Evolutionary conservation across 2,113 vertebrate genomes (phyloP).

Genomic region (Leucoraja erinaceus): DNA sequence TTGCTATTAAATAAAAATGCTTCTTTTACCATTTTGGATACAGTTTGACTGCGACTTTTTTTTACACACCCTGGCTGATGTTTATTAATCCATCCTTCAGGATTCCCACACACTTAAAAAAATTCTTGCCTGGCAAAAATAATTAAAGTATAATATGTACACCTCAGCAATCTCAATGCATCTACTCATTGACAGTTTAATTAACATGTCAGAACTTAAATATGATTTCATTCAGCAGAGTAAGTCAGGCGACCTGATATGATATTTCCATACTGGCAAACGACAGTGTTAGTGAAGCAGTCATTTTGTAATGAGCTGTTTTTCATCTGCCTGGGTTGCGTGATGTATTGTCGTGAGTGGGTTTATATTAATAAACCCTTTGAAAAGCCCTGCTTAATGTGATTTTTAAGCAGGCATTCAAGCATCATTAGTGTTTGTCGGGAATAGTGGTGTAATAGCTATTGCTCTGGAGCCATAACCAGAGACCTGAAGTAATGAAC

Average conservation of each 20-base stretch:
- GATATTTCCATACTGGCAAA: background rate
- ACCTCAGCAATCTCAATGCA: background rate
- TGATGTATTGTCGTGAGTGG: background rate
- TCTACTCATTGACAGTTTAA: conserved; percentile 27
- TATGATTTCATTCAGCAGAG: conserved; percentile 28
- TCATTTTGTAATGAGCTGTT: background rate
- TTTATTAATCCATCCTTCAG: background rate
- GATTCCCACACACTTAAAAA: background rate
- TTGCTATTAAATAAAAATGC: too few relatives aligned
- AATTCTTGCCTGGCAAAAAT: background rate
- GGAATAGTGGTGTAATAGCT: too few relatives aligned
- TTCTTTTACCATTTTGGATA: too few relatives aligned
- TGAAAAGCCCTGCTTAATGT: background rate
- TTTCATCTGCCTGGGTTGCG: background rate
- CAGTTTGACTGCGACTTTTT: background rate
- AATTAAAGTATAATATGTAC: background rate
- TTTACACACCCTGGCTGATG: too few relatives aligned
- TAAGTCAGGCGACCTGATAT: background rate
- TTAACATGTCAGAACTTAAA: conserved; percentile 21
- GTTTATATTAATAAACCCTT: background rate
- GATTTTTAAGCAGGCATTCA: background rate
- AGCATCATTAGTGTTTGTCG: too few relatives aligned
- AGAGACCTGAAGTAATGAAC: too few relatives aligned
- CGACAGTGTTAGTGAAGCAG: background rate
- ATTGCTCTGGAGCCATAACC: too few relatives aligned